Percentiles rank a stretch among this genome's conserved stretches.
Conservation (phyloP, 2,888 invertebrate genomes). For the Scrobipalpa atriplicella region DNA sequence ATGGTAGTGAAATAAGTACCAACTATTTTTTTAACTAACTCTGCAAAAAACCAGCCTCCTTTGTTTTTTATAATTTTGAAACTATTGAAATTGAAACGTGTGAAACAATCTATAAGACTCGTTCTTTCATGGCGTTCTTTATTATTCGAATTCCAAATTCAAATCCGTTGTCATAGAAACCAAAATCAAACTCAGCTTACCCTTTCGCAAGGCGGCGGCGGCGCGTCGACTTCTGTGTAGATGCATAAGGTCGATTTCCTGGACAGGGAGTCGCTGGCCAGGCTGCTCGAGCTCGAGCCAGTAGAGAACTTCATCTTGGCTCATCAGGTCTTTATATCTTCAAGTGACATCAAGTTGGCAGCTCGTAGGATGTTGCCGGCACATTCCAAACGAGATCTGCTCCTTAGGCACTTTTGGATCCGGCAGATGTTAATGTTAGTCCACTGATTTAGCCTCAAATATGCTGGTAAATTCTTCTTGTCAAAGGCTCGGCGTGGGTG, state of each 20-base stretch:
- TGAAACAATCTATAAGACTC: too few relatives aligned
- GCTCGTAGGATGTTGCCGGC: slow-evolving; percentile 69
- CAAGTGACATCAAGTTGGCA: slow-evolving; percentile 75
- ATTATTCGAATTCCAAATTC: not conserved
- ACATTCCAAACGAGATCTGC: slow-evolving; percentile 69
- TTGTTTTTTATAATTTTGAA: too few relatives aligned
- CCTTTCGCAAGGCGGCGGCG: slow-evolving; percentile 78
- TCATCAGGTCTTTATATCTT: slow-evolving; percentile 52
- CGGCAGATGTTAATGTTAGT: not conserved
- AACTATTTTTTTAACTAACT: too few relatives aligned
- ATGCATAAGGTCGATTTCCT: slow-evolving; percentile 87
- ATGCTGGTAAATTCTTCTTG: not conserved
- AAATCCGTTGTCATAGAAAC: not conserved
- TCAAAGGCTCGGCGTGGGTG: slow-evolving; percentile 31
- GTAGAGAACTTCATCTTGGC: slow-evolving; percentile 84
- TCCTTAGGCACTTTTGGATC: not conserved
- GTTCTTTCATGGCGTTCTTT: too few relatives aligned
- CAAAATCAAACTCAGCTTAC: slow-evolving; percentile 56
- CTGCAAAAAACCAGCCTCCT: too few relatives aligned
- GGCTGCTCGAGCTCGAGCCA: slow-evolving; percentile 85
- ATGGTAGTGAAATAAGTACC: too few relatives aligned
- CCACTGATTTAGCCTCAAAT: not conserved
- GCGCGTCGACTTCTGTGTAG: slow-evolving; percentile 81
- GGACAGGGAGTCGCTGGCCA: slow-evolving; percentile 84
- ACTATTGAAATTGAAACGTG: too few relatives aligned